These are phyloP conservation scores for Eupithecia subfuscata DNA, from an alignment of 2,888 invertebrate genomes.

Conservation along the genomic window DNA sequence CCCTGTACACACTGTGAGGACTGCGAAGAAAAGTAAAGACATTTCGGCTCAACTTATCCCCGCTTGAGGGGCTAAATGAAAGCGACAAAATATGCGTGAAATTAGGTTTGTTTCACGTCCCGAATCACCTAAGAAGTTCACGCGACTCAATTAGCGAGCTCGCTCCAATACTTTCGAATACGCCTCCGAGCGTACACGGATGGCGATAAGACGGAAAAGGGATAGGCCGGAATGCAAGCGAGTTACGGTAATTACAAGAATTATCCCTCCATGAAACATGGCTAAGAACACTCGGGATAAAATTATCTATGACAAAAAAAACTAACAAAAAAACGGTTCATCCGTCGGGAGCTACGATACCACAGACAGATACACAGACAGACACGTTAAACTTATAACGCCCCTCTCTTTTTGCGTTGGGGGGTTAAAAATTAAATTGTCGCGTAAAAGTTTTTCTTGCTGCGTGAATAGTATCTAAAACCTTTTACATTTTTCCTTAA, in stretches of 20 bases:
- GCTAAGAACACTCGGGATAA: too few relatives aligned
- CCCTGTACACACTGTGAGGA: slow-evolving; percentile 17
- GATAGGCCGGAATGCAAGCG: slow-evolving; percentile 35
- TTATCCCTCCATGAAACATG: too few relatives aligned
- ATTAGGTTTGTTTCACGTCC: slow-evolving; percentile 58
- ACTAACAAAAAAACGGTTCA: too few relatives aligned
- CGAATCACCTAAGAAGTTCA: slow-evolving; percentile 53
- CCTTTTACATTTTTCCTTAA: not conserved
- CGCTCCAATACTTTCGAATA: slow-evolving; percentile 58
- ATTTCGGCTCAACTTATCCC: slow-evolving; percentile 41
- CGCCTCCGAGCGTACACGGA: slow-evolving; percentile 48
- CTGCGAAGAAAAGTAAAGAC: slow-evolving; percentile 42
- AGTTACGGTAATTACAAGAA: not conserved
- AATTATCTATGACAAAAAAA: too few relatives aligned
- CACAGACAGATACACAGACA: too few relatives aligned
- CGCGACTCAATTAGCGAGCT: slow-evolving; percentile 62
- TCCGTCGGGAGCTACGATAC: too few relatives aligned
- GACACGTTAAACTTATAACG: too few relatives aligned
- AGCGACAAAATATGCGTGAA: slow-evolving; percentile 56
- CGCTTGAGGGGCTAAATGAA: slow-evolving; percentile 44
- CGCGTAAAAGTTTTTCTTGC: not conserved
- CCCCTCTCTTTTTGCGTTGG: too few relatives aligned
- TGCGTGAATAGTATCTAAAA: not conserved
- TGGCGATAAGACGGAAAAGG: slow-evolving; percentile 45
- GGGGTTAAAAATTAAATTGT: too few relatives aligned